These are phyloP conservation scores for Drosophila affinis DNA, from an alignment of 2,888 invertebrate genomes.

Conservation along the genomic window DNA sequence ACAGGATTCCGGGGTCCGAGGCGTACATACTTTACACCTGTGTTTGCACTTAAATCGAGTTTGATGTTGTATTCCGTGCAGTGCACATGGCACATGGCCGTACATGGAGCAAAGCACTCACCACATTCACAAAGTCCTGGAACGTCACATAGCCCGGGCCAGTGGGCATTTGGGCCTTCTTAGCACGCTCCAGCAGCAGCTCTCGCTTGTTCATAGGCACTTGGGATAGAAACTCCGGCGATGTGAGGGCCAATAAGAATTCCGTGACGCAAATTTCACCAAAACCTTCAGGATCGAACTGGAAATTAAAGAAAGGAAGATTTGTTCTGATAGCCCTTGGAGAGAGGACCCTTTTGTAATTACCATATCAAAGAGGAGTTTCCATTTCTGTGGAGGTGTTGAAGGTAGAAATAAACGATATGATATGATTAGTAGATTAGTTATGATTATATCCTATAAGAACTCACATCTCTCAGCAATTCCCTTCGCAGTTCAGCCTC, in stretches of 20 bases:
- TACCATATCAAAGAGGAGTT: conserved; percentile 93
- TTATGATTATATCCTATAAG: too few species aligned
- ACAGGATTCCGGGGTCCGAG: conserved; percentile 30
- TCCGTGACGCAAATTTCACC: conserved; percentile 95
- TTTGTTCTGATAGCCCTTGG: not conserved
- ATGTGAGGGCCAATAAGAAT: conserved; percentile 90
- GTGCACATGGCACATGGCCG: conserved; percentile 38
- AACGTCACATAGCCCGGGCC: conserved; percentile 91
- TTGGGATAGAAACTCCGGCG: conserved; percentile 90
- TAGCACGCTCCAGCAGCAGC: conserved; percentile 89
- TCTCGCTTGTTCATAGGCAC: conserved; percentile 91
- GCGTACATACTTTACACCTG: conserved; percentile 55
- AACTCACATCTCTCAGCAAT: conserved; percentile 91
- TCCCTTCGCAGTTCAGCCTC: conserved; percentile 91
- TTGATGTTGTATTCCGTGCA: conserved; percentile 53
- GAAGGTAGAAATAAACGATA: not conserved
- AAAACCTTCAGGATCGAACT: conserved; percentile 97
- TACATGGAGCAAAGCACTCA: conserved; percentile 85
- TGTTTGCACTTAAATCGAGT: conserved; percentile 71
- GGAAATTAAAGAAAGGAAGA: not conserved
- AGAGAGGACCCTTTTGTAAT: conserved; percentile 61
- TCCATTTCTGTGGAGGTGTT: conserved; percentile 90
- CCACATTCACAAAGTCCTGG: conserved; percentile 97
- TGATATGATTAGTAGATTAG: not conserved
- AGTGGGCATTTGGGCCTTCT: conserved; percentile 86